These are phyloP conservation scores for Phrixothrix hirtus DNA, from an alignment of 2,888 invertebrate genomes.

Conservation along the genomic window DNA sequence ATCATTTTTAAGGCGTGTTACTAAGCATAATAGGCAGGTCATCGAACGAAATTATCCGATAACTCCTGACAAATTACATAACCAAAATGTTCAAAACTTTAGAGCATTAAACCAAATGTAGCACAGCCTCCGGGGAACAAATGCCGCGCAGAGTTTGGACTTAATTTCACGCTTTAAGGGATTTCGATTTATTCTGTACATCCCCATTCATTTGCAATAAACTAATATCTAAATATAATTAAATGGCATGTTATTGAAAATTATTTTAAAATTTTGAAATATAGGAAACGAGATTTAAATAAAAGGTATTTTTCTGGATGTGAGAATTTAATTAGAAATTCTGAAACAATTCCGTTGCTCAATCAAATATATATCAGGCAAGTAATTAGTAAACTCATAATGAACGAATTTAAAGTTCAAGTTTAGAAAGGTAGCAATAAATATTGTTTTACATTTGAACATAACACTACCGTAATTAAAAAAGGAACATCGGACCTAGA, in stretches of 20 bases:
- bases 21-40: background rate
- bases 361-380: no score
- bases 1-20: background rate
- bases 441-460: no score
- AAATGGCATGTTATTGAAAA: background rate
- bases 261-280: background rate
- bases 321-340: no score
- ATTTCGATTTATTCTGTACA: background rate
- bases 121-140: slow-evolving; percentile 18
- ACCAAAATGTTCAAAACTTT: slow-evolving; percentile 28
- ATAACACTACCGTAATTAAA: no score
- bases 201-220: background rate
- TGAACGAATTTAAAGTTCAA: no score
- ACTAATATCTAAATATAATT: background rate
- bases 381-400: no score
- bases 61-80: slow-evolving; percentile 27
- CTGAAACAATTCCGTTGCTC: no score
- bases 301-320: background rate
- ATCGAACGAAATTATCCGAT: slow-evolving; percentile 19
- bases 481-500: no score
- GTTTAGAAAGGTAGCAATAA: no score
- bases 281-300: background rate
- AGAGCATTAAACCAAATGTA: slow-evolving; percentile 25
- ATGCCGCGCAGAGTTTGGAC: slow-evolving; percentile 22
- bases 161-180: slow-evolving; percentile 25